phyloP scores from a whole-genome alignment of 2,888 invertebrate species.

The Blastobasis adustella region DNA sequence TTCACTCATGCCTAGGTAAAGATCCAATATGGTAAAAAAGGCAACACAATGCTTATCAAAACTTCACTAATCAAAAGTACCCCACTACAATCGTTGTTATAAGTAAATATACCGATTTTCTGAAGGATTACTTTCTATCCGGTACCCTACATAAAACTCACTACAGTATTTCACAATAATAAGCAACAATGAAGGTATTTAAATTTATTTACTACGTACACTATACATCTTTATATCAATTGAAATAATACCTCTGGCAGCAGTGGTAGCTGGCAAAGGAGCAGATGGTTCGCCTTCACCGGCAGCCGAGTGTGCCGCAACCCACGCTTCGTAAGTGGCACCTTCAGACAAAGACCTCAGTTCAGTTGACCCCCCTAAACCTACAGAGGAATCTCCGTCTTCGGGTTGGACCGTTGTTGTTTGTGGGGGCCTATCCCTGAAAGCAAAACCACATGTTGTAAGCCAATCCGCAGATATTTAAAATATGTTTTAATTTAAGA shows the following conservation, averaged over 20 bases:
- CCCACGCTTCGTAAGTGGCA: constrained; percentile 90
- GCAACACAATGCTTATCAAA: too few relatives aligned
- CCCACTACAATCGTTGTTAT: too few relatives aligned
- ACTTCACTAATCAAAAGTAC: too few relatives aligned
- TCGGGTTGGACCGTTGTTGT: constrained; percentile 61
- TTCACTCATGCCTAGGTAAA: too few relatives aligned
- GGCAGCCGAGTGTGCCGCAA: constrained; percentile 86
- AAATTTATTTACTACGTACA: background rate
- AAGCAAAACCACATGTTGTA: background rate
- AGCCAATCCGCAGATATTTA: background rate
- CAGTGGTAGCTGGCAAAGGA: constrained; percentile 83
- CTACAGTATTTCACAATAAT: too few relatives aligned
- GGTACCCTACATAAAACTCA: too few relatives aligned
- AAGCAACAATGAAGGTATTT: background rate
- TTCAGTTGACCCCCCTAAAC: constrained; percentile 75
- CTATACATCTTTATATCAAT: background rate
- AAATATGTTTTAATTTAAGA: background rate
- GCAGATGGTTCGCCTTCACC: constrained; percentile 88
- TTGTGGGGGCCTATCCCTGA: constrained; percentile 62
- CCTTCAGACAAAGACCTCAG: constrained; percentile 81
- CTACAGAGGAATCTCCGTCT: constrained; percentile 49
- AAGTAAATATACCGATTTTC: too few relatives aligned
- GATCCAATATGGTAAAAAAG: too few relatives aligned
- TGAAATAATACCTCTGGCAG: constrained; percentile 75
- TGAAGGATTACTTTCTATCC: too few relatives aligned